Evolutionary conservation across 1,140 invertebrate genomes (phyloP).

Genomic region (Aphidius ervi): DNA sequence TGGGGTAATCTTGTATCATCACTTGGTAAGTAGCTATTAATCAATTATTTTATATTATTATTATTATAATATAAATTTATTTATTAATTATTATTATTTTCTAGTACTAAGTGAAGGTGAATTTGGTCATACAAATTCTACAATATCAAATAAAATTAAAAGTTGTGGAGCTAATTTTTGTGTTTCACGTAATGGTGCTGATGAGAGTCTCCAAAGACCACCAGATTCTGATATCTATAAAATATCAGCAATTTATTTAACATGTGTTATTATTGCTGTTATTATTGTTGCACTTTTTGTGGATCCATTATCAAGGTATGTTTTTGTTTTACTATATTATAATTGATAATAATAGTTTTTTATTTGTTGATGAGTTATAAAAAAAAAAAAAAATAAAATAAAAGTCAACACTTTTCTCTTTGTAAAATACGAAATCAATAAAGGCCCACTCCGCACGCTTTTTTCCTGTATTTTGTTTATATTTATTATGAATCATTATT

Average conservation of each 20-base stretch:
- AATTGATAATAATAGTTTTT: too few species aligned
- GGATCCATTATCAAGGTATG: conserved; percentile 80
- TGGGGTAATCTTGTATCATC: conserved; percentile 97
- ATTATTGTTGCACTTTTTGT: conserved; percentile 82
- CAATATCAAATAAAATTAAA: conserved; percentile 52
- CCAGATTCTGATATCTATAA: conserved; percentile 80
- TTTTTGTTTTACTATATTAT: too few species aligned
- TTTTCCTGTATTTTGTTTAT: too few species aligned
- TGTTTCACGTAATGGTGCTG: conserved; percentile 59
- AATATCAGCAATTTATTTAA: conserved; percentile 84
- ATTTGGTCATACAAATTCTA: conserved; percentile 52
- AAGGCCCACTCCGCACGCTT: too few species aligned
- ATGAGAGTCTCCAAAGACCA: conserved; percentile 70
- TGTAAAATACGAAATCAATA: too few species aligned
- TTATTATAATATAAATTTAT: neutral
- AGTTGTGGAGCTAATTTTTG: conserved; percentile 83
- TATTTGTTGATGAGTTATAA: neutral
- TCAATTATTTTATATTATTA: neutral
- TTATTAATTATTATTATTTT: conserved; percentile 21
- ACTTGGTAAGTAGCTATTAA: conserved; percentile 61
- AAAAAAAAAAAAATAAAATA: too few species aligned
- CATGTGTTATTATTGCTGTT: conserved; percentile 78
- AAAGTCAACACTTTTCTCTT: too few species aligned
- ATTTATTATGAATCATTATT: too few species aligned
- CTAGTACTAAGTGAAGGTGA: conserved; percentile 73